Base-by-base conservation (phyloP, 2,888 invertebrate species). In the Oeneis ivallda region DNA sequence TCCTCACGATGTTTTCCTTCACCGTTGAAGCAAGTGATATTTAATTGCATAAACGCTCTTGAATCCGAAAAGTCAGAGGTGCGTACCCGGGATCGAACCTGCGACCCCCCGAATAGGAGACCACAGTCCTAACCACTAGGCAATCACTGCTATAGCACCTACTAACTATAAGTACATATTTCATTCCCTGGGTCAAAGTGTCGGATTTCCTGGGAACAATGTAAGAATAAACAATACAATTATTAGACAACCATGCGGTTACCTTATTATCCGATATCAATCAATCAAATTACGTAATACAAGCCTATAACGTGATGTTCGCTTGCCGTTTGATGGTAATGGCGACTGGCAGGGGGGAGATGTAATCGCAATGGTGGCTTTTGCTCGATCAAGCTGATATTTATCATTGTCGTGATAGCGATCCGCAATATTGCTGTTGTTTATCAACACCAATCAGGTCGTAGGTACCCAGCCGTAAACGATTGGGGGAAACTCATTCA, bases 201-300 rank as follows among this genome's bases (percentile, higher is more conserved):
- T 37, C 7, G 15, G 4, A 45, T 13, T 7, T n/a, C 15, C n/a
- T 15, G 7, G 15, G 15, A 26, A 50, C 50, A 50, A 11, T 50
- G 2, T 8, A 26, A 13, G 10, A 50, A 26, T 19, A 2, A 32
- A 15, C 15, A n/a, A 15, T 26, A 45, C 15, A 15, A n/a, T n/a
- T 13, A 45, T n/a, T 45, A 45, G 45, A 15, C 15, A 45, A 9
- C 37, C 4, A 37, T 37, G 37, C 7, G 37, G 37, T 37, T 43
- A 19, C 49, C 26, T 26, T 39, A 39, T 11, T 11, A 17, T 54
- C 15, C 37, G 17, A 54, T 39, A 54, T 39, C 39, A 54, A 54
- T 54, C 54, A 54, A 39, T 54, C 54, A 54, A 54, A 7, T 54
- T 37, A 39, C 39, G 17, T 54, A 39, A 54, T 39, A 39, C 39